Base-by-base conservation (phyloP, 1,140 invertebrate genomes). In the Orius insidiosus region DNA sequence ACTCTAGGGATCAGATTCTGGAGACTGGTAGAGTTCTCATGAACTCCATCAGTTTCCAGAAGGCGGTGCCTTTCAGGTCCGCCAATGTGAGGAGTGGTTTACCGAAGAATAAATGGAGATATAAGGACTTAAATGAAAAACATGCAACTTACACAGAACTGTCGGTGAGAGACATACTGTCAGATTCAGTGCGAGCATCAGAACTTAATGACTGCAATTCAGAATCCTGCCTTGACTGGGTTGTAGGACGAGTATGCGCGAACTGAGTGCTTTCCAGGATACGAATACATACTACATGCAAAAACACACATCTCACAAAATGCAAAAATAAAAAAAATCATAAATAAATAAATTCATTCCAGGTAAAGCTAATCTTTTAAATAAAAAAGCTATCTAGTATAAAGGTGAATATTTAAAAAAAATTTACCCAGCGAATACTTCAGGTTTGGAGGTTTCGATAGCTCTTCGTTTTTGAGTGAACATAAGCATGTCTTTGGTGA, bases 151-250 rank as follows among this genome's bases (percentile, higher is more conserved):
- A 93, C 86, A 88, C 69, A 55, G 83, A 85, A 64, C 80, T 85
- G 62, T 85, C 84, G 51, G 81, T 85, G 55, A 86, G 69, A 36
- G 85, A 89, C 63, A 87, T 72, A 59, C 80, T 86, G 62, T 93
- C 86, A 56, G 80, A 80, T 63, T 92, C 86, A 32, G 85, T 88
- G 57, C 85, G 74, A 37, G 80, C 80, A 60, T 87, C 87, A 53
- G 80, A 85, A 69, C 79, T 83, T 56, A 93, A 71, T 55, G 80
- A 85, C 61, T 88, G 87, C 54, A 87, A 71, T 68, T 93, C 87
- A 52, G 85, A 89, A 68, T 93, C 87, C 61, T 88, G 82, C 53
- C 82, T 74, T 47, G 87, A 85, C 82, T 49, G 87, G 84, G 62
- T 88, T 85, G 68, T 87, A 92, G 35, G 83, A 84, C 56, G 75